These are phyloP conservation scores for Drosophila merina DNA, from an alignment of 2,888 invertebrate species.

Conservation along the genomic window DNA sequence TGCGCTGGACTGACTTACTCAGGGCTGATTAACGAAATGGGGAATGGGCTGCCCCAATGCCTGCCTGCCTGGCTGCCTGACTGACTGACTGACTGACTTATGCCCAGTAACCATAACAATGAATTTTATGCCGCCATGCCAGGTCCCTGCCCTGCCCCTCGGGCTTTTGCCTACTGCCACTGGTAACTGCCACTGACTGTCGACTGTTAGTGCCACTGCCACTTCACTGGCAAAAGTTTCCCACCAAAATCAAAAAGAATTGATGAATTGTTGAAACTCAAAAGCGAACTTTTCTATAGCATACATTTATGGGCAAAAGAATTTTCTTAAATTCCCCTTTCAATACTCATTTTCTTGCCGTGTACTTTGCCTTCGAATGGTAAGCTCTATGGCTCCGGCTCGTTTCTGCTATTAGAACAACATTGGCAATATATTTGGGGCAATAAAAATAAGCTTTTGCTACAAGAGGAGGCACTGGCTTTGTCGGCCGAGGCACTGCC, in stretches of 20 bases:
- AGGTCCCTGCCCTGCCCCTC: slow-evolving; percentile 8
- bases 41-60: slow-evolving; percentile 23
- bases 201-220: slow-evolving; percentile 31
- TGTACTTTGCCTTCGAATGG: slow-evolving; percentile 7
- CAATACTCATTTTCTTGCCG: slow-evolving; percentile 2
- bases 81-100: slow-evolving; percentile 61
- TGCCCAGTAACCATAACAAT: slow-evolving; percentile 77
- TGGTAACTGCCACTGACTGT: slow-evolving; percentile 35
- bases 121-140: slow-evolving; percentile 64
- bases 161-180: slow-evolving; percentile 15
- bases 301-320: not conserved
- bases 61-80: slow-evolving; percentile 17
- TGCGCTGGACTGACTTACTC: slow-evolving; percentile 61
- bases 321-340: no score
- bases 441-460: slow-evolving; percentile 76
- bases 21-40: slow-evolving; percentile 75
- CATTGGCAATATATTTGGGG: slow-evolving; percentile 76
- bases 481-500: slow-evolving; percentile 1
- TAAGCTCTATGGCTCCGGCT: slow-evolving; percentile 43
- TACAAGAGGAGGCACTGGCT: slow-evolving; percentile 57
- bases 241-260: no score
- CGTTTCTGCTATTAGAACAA: slow-evolving; percentile 79
- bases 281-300: not conserved
- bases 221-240: slow-evolving; percentile 20
- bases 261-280: not conserved